Base-by-base conservation (phyloP, 2,797 vertebrate species). In the Sebastes steindachneri region DNA sequence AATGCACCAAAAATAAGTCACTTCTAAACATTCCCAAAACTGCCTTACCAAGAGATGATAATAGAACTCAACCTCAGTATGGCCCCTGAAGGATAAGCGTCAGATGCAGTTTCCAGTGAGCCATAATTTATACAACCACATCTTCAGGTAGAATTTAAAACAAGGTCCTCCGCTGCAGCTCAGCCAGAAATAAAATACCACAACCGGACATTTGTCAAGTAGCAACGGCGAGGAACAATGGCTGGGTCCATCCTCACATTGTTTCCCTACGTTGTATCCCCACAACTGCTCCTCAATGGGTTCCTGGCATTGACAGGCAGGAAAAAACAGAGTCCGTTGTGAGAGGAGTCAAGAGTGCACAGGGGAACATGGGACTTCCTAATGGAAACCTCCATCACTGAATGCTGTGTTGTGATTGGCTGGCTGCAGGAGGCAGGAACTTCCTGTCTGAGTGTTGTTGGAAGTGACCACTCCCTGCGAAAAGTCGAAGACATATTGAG, bases 231-330 rank as follows among this genome's bases (percentile, higher is more conserved):
- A 82, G 71, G 70, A 94, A 93, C 91, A 95, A 95, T 91, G 75
- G 80, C 77, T 53, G 7, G 78, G 90, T 91, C 92, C 92, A 94
- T 94, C 92, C 91, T 88, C 54, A 53, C 85, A 93, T 93, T 95
- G 92, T 93, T 90, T 83, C 77, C 63, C 80, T 8, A 6, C 6
- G 31, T 25, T 78, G 70, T 59, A 82, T 86, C 89, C 85, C 83
- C 70, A 74, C 77, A 71, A 76, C 83, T 82, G 86, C 87, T 88
- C 83, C 92, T 89, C 91, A 93, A 95, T 89, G 88, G 83, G 93
- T 94, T 95, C 90, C 94, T 92, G 91, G 88, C 87, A 93, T 94
- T 93, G 93, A 91, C 88, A 90, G 84, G 88, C 88, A 94, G 93
- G 94, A 95, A 95, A 95, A 94, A 95, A 94, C 92, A 94, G n/a